phyloP scores from a whole-genome alignment of 1,140 invertebrate genomes.

The Pseudomyrmex flavicornis region DNA sequence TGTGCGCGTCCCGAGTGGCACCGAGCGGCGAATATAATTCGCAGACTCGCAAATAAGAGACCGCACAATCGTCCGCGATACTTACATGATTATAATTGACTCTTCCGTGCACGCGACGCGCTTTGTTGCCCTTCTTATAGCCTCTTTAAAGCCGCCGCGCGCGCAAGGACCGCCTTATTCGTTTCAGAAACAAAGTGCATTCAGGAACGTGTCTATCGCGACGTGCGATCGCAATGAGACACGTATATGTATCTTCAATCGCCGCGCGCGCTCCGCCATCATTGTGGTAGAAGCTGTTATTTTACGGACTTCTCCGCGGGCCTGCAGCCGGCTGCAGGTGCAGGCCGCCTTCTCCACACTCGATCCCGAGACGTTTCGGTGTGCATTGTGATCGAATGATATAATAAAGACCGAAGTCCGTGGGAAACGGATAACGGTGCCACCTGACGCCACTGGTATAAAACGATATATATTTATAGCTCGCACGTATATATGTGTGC shows the following conservation, averaged over 20 bases:
- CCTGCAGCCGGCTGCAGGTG: slow-evolving; percentile 78
- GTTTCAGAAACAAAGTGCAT: slow-evolving; percentile 63
- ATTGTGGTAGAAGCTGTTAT: slow-evolving; percentile 60
- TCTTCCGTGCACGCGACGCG: slow-evolving; percentile 43
- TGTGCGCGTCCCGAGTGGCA: not conserved
- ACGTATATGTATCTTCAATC: slow-evolving; percentile 49
- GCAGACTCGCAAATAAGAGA: slow-evolving; percentile 19
- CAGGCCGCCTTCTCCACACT: slow-evolving; percentile 62
- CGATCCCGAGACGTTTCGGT: slow-evolving; percentile 75
- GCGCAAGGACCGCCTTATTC: slow-evolving; percentile 43
- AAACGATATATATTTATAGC: slow-evolving; percentile 68
- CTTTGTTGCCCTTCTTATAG: not conserved
- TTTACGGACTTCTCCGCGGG: slow-evolving; percentile 59
- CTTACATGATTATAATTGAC: slow-evolving; percentile 55
- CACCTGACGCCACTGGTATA: slow-evolving; percentile 80
- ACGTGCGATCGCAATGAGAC: slow-evolving; percentile 65
- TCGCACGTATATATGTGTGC: not conserved
- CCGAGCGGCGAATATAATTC: slow-evolving; percentile 35
- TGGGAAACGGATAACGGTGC: slow-evolving; percentile 81
- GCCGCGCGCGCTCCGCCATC: slow-evolving; percentile 32
- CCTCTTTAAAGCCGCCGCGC: too few species aligned
- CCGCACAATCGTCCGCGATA: slow-evolving; percentile 22
- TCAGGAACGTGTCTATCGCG: slow-evolving; percentile 64
- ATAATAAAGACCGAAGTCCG: slow-evolving; percentile 82
- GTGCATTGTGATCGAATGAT: slow-evolving; percentile 83